A percentile compares a stretch with the other conserved stretches of the same genome.
Evolutionary conservation across 2,113 vertebrate species (phyloP).

Genomic region (Prionailurus bengalensis): DNA sequence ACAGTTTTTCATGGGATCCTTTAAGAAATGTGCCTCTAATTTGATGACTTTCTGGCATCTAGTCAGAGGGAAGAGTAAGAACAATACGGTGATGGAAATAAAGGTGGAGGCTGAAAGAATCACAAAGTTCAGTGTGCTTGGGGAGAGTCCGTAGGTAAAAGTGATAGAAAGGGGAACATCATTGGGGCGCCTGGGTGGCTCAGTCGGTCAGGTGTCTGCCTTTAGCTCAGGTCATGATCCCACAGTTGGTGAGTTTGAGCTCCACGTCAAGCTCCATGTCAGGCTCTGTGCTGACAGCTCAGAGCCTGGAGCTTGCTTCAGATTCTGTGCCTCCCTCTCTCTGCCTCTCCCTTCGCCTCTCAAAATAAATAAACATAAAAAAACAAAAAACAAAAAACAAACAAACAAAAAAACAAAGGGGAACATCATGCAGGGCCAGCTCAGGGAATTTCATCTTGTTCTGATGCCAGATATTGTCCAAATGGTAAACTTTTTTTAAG

Average conservation of each 20-base stretch:
- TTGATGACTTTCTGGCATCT: neutral
- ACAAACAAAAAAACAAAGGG: neutral
- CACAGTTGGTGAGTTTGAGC: no score
- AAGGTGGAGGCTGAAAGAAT: no score
- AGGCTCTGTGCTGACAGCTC: no score
- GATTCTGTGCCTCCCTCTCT: no score
- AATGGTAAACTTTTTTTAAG: neutral
- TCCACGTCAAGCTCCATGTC: no score
- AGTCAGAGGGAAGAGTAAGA: neutral
- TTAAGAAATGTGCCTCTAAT: neutral
- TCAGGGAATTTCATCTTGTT: neutral
- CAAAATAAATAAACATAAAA: no score
- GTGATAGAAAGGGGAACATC: neutral
- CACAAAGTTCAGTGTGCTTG: fast-evolving
- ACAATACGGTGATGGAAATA: neutral
- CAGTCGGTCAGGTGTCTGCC: no score
- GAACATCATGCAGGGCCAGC: neutral
- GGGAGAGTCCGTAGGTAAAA: neutral
- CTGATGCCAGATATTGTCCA: neutral
- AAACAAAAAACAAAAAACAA: no score
- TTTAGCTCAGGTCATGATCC: no score
- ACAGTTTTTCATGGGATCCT: neutral
- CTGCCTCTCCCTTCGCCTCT: no score
- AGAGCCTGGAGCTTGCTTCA: no score
- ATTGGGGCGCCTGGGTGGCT: no score